Evolutionary conservation across 2,113 vertebrate species (phyloP).

Genomic region (Columba janthina): DNA sequence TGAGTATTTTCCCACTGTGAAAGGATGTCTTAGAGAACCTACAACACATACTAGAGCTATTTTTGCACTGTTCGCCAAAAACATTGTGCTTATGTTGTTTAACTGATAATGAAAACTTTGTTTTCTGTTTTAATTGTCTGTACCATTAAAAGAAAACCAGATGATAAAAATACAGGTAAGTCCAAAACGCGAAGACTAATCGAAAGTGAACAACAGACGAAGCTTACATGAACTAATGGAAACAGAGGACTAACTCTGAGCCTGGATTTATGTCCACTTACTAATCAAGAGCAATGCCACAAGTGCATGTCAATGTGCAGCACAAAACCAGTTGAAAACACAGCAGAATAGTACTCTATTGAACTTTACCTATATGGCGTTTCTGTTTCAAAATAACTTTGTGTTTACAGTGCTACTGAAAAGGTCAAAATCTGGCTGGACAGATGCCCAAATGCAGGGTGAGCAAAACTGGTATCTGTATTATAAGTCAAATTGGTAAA

Average conservation of each 20-base stretch:
- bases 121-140: background rate
- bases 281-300: background rate
- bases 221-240: background rate
- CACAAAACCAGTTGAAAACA: background rate
- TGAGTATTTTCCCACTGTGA: background rate
- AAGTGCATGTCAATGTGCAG: background rate
- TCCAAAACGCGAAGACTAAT: background rate
- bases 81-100: background rate
- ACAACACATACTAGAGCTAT: background rate
- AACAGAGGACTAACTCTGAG: background rate
- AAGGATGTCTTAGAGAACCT: background rate
- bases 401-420: background rate
- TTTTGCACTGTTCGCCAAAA: background rate
- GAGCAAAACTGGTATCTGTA: background rate
- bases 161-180: background rate
- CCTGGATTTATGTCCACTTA: background rate
- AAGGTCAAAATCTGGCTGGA: background rate
- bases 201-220: background rate
- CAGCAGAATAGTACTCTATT: background rate
- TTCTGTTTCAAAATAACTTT: background rate
- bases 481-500: background rate
- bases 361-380: background rate
- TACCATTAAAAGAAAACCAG: background rate
- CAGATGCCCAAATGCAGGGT: background rate
- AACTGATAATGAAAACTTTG: background rate